phyloP scores from a whole-genome alignment of 2,888 invertebrate genomes.

The Habrosyne pyritoides region DNA sequence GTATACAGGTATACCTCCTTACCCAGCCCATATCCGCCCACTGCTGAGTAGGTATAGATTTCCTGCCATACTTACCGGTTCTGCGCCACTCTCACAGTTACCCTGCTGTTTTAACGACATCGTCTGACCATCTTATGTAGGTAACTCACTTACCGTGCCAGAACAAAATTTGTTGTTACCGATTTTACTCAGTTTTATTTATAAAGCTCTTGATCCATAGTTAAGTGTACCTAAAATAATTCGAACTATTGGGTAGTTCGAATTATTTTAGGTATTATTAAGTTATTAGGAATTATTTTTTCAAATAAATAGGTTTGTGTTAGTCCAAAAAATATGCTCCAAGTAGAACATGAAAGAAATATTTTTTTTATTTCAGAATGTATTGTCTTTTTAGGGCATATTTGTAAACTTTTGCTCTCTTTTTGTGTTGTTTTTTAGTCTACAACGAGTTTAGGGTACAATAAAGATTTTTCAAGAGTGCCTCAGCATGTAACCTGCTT shows the following conservation, averaged over 20 bases:
- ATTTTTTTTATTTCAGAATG: neutral
- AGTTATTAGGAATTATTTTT: too few species aligned
- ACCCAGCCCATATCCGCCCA: neutral
- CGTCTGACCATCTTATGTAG: neutral
- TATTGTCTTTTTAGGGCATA: neutral
- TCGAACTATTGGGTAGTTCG: too few species aligned
- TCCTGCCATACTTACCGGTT: neutral
- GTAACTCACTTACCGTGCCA: neutral
- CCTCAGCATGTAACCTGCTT: too few species aligned
- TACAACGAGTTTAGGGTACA: too few species aligned
- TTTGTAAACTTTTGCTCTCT: neutral
- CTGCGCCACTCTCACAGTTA: neutral
- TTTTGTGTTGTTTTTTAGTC: neutral
- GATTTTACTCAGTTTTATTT: neutral
- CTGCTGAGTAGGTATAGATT: neutral
- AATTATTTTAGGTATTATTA: too few species aligned
- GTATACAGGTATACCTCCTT: neutral
- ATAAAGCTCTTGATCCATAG: neutral
- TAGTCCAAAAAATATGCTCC: neutral
- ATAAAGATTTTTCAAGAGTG: neutral
- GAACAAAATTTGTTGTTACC: neutral
- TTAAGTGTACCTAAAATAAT: too few species aligned
- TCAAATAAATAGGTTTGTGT: too few species aligned
- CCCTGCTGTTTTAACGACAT: constrained; percentile 4
- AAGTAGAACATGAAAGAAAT: neutral